Percentiles rank a stretch among this genome's conserved stretches.
Conservation (phyloP, 2,113 vertebrate species). For the Bujurquina vittata region DNA sequence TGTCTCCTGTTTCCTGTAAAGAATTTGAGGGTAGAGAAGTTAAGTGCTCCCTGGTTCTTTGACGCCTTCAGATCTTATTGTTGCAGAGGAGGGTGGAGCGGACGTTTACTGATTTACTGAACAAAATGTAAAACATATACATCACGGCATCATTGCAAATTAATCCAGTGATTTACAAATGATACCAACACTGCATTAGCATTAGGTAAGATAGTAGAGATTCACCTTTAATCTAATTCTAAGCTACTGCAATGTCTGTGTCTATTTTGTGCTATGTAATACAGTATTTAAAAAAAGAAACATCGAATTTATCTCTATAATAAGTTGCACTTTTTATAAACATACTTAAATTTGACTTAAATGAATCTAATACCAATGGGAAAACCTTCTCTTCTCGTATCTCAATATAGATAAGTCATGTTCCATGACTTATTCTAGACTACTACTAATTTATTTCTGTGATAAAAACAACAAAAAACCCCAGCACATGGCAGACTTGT, state of each 20-base stretch:
- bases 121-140: background rate
- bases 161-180: background rate
- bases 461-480: background rate
- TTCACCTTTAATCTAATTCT: background rate
- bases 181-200: background rate
- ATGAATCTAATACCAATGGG: background rate
- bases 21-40: conserved; percentile 35
- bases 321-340: background rate
- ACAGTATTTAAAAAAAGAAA: background rate
- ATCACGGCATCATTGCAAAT: background rate
- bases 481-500: background rate
- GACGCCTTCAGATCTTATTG: conserved; percentile 59
- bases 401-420: background rate
- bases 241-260: background rate
- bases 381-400: background rate
- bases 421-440: background rate
- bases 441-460: background rate
- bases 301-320: background rate
- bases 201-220: background rate
- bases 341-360: background rate
- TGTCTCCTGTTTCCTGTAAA: conserved; percentile 26
- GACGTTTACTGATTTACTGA: conserved; percentile 1
- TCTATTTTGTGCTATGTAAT: background rate
- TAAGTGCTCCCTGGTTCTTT: conserved; percentile 60
- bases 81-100: conserved; percentile 36